Conservation (phyloP, 23 tunicate species). For the Aplidium turbinatum region DNA sequence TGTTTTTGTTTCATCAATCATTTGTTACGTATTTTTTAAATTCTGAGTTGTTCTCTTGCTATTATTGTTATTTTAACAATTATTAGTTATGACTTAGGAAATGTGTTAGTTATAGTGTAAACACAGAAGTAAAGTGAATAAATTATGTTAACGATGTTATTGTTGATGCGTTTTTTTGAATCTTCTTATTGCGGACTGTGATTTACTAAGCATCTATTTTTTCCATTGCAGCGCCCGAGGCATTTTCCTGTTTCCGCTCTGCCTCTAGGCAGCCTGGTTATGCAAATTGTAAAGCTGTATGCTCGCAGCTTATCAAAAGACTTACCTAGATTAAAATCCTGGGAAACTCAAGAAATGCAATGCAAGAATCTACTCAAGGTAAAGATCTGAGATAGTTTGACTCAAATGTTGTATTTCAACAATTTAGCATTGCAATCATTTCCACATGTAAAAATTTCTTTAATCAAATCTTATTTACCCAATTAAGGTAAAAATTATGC, state of each 20-base stretch:
- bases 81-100: neutral
- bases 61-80: too few species aligned
- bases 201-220: neutral
- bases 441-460: too few species aligned
- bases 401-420: too few species aligned
- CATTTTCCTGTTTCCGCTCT: slow-evolving; percentile 58
- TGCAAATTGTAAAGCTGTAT: slow-evolving; percentile 82
- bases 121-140: too few species aligned
- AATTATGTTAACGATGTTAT: too few species aligned
- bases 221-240: slow-evolving; percentile 49
- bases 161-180: too few species aligned
- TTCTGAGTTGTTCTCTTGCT: neutral
- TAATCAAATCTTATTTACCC: too few species aligned
- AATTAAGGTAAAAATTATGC: too few species aligned
- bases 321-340: slow-evolving; percentile 64
- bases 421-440: too few species aligned
- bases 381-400: too few species aligned
- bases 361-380: slow-evolving; percentile 80
- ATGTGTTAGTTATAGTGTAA: neutral
- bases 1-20: neutral
- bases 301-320: slow-evolving; percentile 67
- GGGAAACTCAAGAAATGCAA: slow-evolving; percentile 61
- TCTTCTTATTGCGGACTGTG: too few species aligned
- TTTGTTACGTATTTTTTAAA: neutral
- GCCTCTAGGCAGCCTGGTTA: slow-evolving; percentile 52